Base-by-base conservation (phyloP, 2,888 invertebrate species). In the Zygothrica quintamaculata region DNA sequence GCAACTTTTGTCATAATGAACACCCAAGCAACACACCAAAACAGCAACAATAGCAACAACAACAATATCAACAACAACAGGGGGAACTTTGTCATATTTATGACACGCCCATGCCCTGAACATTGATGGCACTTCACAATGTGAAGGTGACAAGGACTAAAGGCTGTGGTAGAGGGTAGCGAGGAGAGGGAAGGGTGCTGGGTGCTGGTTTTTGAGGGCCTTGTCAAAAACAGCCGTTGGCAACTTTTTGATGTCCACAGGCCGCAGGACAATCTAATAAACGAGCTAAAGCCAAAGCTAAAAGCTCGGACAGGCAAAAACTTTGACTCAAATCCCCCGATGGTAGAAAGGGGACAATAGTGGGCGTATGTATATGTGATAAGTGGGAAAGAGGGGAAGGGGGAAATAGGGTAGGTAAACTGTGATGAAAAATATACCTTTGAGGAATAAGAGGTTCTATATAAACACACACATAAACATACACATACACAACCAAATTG, bases 151-250 rank as follows among this genome's bases (percentile, higher is more conserved):
- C 16, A 8, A 9, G n/a, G 29, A 22, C 18, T 0, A 25, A 1
- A 7, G 44, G 22, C n/a, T 16, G 3, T 39, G 34, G 12, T 11
- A 5, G 26, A 4, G 6, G 4, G 40, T n/a, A n/a, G 7, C 1
- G 18, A 9, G 0, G 12, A 1, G 26, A 9, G 16, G 5, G 9
- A 33, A 31, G 29, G 13, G 15, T 6, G 39, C 13, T 1, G 1
- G 33, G 34, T 9, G 53, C 6, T 8, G 22, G 9, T 15, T 39
- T 25, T 3, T 1, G 36, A 40, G 42, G 51, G 48, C 48, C 73
- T 81, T 79, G 79, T 79, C 79, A 81, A 76, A 76, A 76, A 65
- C 79, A 79, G 79, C 73, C 78, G 78, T 39, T 70, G 82, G 82
- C 74, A 79, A 79, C 70, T 81, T 79, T 79, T 74, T 81, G 79